phyloP scores from a whole-genome alignment of 2,113 vertebrate genomes.

The Ursus arctos region DNA sequence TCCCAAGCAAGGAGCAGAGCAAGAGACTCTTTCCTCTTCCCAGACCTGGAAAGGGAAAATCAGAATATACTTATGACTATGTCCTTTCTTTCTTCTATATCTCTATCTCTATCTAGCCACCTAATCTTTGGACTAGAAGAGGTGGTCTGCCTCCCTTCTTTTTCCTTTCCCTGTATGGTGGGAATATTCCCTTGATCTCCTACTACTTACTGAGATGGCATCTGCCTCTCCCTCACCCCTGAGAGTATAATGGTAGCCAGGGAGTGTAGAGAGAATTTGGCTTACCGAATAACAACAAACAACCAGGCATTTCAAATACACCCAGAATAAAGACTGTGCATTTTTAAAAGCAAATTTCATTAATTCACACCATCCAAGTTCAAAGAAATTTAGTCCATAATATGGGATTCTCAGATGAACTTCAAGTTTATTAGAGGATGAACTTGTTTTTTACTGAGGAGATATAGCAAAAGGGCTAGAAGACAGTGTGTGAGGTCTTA shows the following conservation, averaged over 20 bases:
- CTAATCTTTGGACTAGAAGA: neutral
- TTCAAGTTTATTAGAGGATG: neutral
- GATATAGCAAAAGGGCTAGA: neutral
- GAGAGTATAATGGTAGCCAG: neutral
- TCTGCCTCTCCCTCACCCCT: neutral
- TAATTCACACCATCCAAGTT: neutral
- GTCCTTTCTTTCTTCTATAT: neutral
- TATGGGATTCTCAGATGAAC: slow-evolving; percentile 9
- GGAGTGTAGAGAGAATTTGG: neutral
- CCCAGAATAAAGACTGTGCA: neutral
- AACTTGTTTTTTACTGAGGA: neutral
- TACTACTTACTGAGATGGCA: neutral
- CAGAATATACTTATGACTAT: neutral
- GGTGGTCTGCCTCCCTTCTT: neutral
- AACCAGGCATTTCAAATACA: neutral
- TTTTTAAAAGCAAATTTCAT: neutral
- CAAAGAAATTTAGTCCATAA: neutral
- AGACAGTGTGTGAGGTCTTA: neutral
- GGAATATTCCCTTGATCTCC: neutral
- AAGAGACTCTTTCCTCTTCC: neutral
- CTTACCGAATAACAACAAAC: neutral
- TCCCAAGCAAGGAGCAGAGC: neutral
- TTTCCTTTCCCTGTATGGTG: neutral
- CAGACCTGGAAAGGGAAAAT: neutral
- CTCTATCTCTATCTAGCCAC: neutral